Conservation (phyloP, 2,797 vertebrate genomes). For the Chaunax sp. region DNA sequence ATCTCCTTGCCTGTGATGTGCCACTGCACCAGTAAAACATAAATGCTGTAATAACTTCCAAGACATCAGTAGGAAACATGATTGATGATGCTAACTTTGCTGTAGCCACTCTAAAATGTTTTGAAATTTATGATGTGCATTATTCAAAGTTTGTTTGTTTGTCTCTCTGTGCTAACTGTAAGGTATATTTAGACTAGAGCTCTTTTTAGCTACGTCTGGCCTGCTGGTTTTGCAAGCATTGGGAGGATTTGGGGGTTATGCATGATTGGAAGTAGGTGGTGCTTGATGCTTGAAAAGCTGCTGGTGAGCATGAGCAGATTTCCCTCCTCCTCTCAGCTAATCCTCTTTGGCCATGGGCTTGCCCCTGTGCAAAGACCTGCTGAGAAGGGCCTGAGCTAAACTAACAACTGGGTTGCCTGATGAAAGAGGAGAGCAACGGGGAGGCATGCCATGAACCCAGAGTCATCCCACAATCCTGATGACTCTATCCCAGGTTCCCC, state of each 20-base stretch:
- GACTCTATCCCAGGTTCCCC: conserved; percentile 75
- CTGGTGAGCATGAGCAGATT: conserved; percentile 62
- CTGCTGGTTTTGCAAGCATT: conserved; percentile 52
- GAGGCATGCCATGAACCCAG: conserved; percentile 58
- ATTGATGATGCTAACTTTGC: conserved; percentile 48
- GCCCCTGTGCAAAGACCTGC: conserved; percentile 75
- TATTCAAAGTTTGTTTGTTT: conserved; percentile 34
- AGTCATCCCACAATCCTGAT: conserved; percentile 70
- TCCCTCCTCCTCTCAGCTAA: conserved; percentile 64
- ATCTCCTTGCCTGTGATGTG: conserved; percentile 72
- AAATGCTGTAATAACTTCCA: conserved; percentile 63
- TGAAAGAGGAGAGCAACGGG: conserved; percentile 76
- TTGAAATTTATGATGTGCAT: conserved; percentile 30
- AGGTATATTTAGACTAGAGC: conserved; percentile 52
- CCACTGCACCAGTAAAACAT: conserved; percentile 66
- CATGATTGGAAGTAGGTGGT: conserved; percentile 70
- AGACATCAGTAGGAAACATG: conserved; percentile 43
- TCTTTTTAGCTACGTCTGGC: conserved; percentile 39
- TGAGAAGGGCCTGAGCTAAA: conserved; percentile 80
- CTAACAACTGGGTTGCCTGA: conserved; percentile 80
- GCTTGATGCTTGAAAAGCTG: conserved; percentile 69
- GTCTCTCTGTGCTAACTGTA: conserved; percentile 6
- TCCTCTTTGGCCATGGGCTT: conserved; percentile 69
- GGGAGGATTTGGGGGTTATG: conserved; percentile 61
- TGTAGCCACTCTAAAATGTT: conserved; percentile 23